Evolutionary conservation across 1,140 invertebrate species (phyloP).

Genomic region (Drosophila willistoni): DNA sequence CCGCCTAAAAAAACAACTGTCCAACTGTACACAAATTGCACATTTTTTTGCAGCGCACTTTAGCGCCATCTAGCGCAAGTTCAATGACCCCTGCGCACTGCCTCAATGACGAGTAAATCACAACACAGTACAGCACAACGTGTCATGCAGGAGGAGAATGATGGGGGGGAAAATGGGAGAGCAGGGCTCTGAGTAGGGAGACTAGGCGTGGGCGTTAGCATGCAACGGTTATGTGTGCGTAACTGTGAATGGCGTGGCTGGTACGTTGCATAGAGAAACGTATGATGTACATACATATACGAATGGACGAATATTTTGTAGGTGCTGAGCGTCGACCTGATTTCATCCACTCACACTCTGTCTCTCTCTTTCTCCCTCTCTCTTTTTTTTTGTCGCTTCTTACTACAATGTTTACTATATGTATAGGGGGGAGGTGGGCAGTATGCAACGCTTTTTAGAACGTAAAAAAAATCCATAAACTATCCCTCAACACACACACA

Average conservation of each 20-base stretch:
- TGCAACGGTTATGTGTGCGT: slow-evolving; percentile 36
- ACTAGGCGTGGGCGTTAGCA: slow-evolving; percentile 12
- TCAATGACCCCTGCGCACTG: slow-evolving; percentile 62
- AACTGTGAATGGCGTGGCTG: slow-evolving; percentile 52
- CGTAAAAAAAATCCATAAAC: slow-evolving; percentile 72
- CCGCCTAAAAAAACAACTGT: slow-evolving; percentile 32
- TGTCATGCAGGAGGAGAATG: no score
- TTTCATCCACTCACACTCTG: slow-evolving; percentile 12
- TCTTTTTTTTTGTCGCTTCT: slow-evolving; percentile 50
- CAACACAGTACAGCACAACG: slow-evolving; percentile 6
- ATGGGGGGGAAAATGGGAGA: slow-evolving; percentile 11
- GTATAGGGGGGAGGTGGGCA: slow-evolving; percentile 20
- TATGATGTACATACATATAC: not conserved
- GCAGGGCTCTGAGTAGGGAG: slow-evolving; percentile 22
- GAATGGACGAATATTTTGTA: slow-evolving; percentile 1
- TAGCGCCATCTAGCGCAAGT: slow-evolving; percentile 75
- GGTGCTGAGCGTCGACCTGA: slow-evolving; percentile 12
- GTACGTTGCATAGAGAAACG: slow-evolving; percentile 6
- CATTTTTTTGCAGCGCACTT: slow-evolving; percentile 58
- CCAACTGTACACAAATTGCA: slow-evolving; percentile 72
- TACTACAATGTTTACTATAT: slow-evolving; percentile 81
- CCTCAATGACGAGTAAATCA: slow-evolving; percentile 67
- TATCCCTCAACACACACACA: slow-evolving; percentile 58
- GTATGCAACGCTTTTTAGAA: slow-evolving; percentile 30
- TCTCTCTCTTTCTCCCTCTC: slow-evolving; percentile 3